These are phyloP conservation scores for Pseudorectes ferrugineus DNA, from an alignment of 2,113 vertebrate species.

Conservation along the genomic window DNA sequence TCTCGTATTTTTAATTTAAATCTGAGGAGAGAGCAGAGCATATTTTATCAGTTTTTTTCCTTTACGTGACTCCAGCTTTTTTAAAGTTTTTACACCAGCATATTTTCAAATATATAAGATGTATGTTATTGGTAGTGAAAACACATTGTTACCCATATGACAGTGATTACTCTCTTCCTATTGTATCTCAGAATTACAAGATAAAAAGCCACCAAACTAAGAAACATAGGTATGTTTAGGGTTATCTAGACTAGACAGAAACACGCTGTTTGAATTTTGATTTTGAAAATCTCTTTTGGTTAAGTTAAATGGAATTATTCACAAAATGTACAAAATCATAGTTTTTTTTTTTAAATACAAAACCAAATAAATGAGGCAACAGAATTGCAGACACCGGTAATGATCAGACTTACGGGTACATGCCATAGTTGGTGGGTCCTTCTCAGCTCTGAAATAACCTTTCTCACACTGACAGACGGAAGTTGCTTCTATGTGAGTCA, in stretches of 20 bases:
- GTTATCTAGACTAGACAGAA: neutral
- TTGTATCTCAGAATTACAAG: neutral
- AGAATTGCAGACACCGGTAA: neutral
- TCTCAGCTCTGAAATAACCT: slow-evolving; percentile 88
- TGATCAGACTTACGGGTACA: slow-evolving; percentile 88
- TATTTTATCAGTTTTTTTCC: neutral
- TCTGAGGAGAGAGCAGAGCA: neutral
- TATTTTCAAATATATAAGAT: neutral
- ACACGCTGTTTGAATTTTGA: neutral
- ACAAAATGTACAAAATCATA: neutral
- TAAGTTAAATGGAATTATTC: neutral
- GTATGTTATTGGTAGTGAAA: neutral
- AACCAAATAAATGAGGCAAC: neutral
- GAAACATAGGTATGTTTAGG: neutral
- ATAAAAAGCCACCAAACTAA: neutral
- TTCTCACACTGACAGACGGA: slow-evolving; percentile 88
- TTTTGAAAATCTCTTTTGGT: neutral
- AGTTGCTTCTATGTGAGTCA: slow-evolving; percentile 85
- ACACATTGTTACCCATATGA: neutral
- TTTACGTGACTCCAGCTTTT: neutral
- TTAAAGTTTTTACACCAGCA: neutral
- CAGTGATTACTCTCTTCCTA: neutral
- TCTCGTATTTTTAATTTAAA: neutral
- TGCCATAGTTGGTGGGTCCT: slow-evolving; percentile 93
- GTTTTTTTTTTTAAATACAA: neutral